Percentiles rank a stretch among this genome's conserved stretches.
These are phyloP conservation scores for Spisula solida DNA, from an alignment of 2,888 invertebrate species.

Conservation along the genomic window DNA sequence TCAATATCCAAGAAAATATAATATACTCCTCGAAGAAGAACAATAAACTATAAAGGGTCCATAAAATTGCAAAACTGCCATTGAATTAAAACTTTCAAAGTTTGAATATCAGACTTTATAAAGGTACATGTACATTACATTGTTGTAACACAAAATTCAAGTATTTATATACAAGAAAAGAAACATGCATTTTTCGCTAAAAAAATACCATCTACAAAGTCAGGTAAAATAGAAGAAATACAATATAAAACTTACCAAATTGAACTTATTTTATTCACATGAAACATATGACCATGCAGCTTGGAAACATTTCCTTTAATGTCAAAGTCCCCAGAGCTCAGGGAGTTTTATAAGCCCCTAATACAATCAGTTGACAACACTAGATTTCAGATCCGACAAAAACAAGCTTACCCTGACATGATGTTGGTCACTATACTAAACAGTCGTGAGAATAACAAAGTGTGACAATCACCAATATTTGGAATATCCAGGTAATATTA, in stretches of 20 bases:
- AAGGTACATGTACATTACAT: no score
- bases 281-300: not conserved
- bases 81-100: no score
- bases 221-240: not conserved
- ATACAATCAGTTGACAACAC: not conserved
- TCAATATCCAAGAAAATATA: not conserved
- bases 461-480: constrained; percentile 40
- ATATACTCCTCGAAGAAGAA: no score
- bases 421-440: not conserved
- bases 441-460: not conserved
- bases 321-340: not conserved
- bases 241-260: not conserved
- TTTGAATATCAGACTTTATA: no score
- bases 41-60: no score
- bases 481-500: not conserved
- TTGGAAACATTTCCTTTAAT: not conserved
- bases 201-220: no score
- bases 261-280: not conserved
- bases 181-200: no score
- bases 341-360: not conserved
- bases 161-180: no score
- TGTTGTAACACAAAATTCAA: no score
- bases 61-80: no score
- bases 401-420: not conserved
- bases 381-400: not conserved